Evolutionary conservation across 2,888 invertebrate species (phyloP).

Genomic region (Nineta flava): DNA sequence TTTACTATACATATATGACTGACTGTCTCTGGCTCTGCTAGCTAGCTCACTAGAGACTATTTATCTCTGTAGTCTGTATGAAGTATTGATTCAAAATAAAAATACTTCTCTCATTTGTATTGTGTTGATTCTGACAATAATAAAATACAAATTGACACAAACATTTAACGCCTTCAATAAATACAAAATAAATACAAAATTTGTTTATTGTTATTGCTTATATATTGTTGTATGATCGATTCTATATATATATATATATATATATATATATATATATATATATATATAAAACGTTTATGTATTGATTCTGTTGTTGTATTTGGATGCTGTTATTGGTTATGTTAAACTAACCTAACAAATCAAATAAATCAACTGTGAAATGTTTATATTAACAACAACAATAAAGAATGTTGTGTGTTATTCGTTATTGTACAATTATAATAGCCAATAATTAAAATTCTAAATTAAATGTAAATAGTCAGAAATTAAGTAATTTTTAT

Average conservation of each 20-base stretch:
- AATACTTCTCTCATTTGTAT: background rate
- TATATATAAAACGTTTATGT: background rate
- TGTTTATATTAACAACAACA: too few relatives aligned
- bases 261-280: background rate
- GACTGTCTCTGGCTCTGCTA: too few relatives aligned
- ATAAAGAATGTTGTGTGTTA: too few relatives aligned
- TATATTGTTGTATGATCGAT: too few relatives aligned
- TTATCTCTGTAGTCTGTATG: too few relatives aligned
- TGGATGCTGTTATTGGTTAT: background rate
- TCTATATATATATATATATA: background rate
- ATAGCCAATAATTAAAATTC: too few relatives aligned
- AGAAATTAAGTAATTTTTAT: too few relatives aligned
- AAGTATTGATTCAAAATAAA: background rate
- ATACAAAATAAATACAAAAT: background rate
- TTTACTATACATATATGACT: too few relatives aligned
- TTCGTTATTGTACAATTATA: too few relatives aligned
- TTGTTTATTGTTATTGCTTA: too few relatives aligned
- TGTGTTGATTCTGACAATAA: background rate
- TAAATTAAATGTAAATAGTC: too few relatives aligned
- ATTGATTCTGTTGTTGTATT: background rate
- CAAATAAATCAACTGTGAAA: background rate
- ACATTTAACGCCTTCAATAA: background rate
- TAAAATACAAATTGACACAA: background rate
- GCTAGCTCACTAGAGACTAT: too few relatives aligned
- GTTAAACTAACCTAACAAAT: background rate